Evolutionary conservation across 2,113 vertebrate genomes (phyloP).

Genomic region (cattle (Bos taurus)): ARS-UCD2.0 NC_037336.1:85278501-85279000

Average conservation of each 20-base stretch:
- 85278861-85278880: constrained; percentile 31
- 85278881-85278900: constrained; percentile 37
- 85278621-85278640: constrained; percentile 53
- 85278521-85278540: constrained; percentile 56
- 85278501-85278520: constrained; percentile 36
- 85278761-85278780: neutral
- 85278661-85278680: neutral
- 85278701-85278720: neutral
- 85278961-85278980: neutral
- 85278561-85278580: constrained; percentile 58
- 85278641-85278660: neutral
- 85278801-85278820: constrained; percentile 40
- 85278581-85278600: constrained; percentile 17
- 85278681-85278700: constrained; percentile 21
- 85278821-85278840: constrained; percentile 41
- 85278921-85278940: constrained; percentile 9
- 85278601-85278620: constrained; percentile 27
- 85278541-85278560: constrained; percentile 26
- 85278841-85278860: neutral
- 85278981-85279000: neutral
- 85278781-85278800: constrained; percentile 45
- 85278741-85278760: neutral
- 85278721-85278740: neutral
- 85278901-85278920: constrained; percentile 3
- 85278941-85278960: neutral